Percentiles rank a stretch among this genome's conserved stretches.
phyloP scores from a whole-genome alignment of 1,140 invertebrate genomes.

The Luehdorfia chinensis region DNA sequence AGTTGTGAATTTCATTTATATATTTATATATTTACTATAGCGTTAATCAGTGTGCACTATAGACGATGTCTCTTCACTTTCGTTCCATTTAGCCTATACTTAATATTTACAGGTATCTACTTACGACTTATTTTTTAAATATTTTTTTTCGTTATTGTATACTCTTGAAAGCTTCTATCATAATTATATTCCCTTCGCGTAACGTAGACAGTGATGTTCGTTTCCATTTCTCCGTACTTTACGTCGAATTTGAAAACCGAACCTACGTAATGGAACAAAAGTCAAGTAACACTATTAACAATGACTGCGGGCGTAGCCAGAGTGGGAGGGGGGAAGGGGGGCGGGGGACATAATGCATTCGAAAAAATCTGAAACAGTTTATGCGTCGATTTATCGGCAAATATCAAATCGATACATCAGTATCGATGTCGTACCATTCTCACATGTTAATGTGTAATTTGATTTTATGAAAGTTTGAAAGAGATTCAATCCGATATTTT shows the following conservation, averaged over 20 bases:
- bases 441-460: too few species aligned
- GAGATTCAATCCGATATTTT: too few species aligned
- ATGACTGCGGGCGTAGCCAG: constrained; percentile 7
- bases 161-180: constrained; percentile 30
- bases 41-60: constrained; percentile 53
- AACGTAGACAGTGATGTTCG: not conserved
- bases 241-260: constrained; percentile 10
- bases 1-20: constrained; percentile 49
- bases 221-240: not conserved
- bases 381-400: too few species aligned
- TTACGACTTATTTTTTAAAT: constrained; percentile 39
- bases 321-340: not conserved
- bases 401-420: too few species aligned
- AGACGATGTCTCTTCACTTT: constrained; percentile 62
- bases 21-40: constrained; percentile 50
- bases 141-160: constrained; percentile 50
- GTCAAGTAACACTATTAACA: constrained; percentile 52
- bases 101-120: constrained; percentile 59
- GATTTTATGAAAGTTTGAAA: too few species aligned
- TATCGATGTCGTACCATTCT: too few species aligned
- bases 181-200: constrained; percentile 17
- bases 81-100: constrained; percentile 60
- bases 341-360: too few species aligned
- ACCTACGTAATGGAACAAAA: constrained; percentile 65
- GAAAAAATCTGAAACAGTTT: too few species aligned